Percentiles rank a stretch among this genome's conserved stretches.
Conservation (phyloP, 2,888 invertebrate species). For the Dicycla oo region DNA sequence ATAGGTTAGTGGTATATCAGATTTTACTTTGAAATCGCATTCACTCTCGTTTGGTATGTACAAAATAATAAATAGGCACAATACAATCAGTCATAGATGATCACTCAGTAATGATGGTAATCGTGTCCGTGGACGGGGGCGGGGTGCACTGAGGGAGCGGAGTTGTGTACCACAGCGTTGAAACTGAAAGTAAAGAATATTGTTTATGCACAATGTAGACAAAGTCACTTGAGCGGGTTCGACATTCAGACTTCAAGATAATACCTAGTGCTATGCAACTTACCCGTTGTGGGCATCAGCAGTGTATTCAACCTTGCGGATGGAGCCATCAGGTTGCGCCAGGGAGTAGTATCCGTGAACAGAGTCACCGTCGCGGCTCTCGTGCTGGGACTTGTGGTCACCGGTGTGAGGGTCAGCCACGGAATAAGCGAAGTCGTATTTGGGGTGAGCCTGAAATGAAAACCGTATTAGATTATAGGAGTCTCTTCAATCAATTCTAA, state of each 20-base stretch:
- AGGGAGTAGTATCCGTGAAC: constrained; percentile 91
- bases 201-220: background rate
- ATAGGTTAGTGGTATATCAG: background rate
- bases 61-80: constrained; percentile 47
- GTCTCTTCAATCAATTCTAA: fast-evolving
- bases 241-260: background rate
- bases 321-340: constrained; percentile 88
- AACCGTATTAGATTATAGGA: fast-evolving
- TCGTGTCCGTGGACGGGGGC: constrained; percentile 72
- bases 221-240: background rate
- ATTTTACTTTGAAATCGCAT: constrained; percentile 31
- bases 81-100: constrained; percentile 6
- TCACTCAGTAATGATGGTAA: constrained; percentile 74
- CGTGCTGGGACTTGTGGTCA: constrained; percentile 90
- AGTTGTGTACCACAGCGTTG: constrained; percentile 87
- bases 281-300: constrained; percentile 77
- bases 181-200: constrained; percentile 72
- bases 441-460: constrained; percentile 78
- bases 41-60: constrained; percentile 21
- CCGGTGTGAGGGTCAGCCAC: constrained; percentile 90
- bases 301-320: constrained; percentile 88
- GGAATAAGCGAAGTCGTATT: constrained; percentile 88
- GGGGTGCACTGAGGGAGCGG: constrained; percentile 79
- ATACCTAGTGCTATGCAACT: constrained; percentile 15
- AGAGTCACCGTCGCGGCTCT: constrained; percentile 87